Percentiles rank a stretch among this genome's conserved stretches.
Evolutionary conservation across 2,797 vertebrate genomes (phyloP).

Genomic region (Megaceryle alcyon): DNA sequence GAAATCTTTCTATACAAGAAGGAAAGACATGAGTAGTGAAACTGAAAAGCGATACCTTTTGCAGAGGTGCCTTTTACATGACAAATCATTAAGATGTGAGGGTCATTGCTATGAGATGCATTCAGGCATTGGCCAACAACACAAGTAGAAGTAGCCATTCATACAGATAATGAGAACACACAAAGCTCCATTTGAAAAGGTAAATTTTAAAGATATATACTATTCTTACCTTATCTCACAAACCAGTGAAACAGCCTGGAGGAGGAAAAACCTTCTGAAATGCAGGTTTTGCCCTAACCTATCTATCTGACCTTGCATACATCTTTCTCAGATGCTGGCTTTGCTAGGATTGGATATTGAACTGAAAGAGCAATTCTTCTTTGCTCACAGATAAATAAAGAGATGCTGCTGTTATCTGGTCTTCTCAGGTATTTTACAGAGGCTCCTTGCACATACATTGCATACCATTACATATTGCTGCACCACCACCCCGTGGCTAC

Average conservation of each 20-base stretch:
- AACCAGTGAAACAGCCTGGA: not conserved
- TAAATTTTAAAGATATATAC: not conserved
- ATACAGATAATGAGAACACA: not conserved
- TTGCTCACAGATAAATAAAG: not conserved
- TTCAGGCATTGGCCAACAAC: not conserved
- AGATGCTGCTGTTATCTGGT: not conserved
- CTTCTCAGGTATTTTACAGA: not conserved
- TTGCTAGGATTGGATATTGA: not conserved
- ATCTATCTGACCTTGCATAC: not conserved
- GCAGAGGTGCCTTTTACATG: not conserved
- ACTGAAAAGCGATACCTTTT: not conserved
- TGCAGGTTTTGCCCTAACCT: not conserved
- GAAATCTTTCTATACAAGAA: not conserved
- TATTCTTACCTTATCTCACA: slow-evolving; percentile 17
- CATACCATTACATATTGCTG: not conserved
- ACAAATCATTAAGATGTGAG: not conserved
- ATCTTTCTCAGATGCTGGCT: not conserved
- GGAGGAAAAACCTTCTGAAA: not conserved
- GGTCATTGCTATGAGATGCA: not conserved
- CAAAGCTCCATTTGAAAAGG: not conserved
- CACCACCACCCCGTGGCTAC: not conserved
- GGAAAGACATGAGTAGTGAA: not conserved
- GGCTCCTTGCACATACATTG: not conserved
- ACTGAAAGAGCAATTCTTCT: not conserved
- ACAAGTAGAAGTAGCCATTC: not conserved